These are phyloP conservation scores for Coelinius sp. DNA, from an alignment of 2,888 invertebrate genomes.

Conservation along the genomic window DNA sequence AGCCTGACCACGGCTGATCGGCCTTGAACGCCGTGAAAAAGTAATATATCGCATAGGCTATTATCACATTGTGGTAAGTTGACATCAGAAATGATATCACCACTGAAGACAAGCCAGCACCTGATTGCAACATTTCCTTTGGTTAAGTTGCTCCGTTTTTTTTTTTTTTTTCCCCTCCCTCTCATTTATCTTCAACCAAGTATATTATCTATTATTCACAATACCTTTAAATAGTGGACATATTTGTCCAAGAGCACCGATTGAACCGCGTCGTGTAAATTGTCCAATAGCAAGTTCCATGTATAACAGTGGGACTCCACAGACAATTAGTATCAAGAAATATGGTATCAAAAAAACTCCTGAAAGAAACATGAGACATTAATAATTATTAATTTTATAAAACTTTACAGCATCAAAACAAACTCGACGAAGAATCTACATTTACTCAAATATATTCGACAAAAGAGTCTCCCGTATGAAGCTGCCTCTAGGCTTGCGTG, in stretches of 20 bases:
- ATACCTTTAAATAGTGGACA: slow-evolving; percentile 92
- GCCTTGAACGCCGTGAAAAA: slow-evolving; percentile 91
- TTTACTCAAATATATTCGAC: not conserved
- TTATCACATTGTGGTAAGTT: slow-evolving; percentile 95
- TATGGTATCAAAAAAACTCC: slow-evolving; percentile 96
- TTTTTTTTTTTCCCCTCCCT: not conserved
- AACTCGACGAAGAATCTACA: not conserved
- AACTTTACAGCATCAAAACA: not conserved
- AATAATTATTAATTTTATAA: too few relatives aligned
- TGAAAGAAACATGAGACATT: slow-evolving; percentile 71
- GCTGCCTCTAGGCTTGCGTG: not conserved
- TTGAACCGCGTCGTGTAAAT: slow-evolving; percentile 92
- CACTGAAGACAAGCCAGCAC: slow-evolving; percentile 93
- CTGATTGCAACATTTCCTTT: slow-evolving; percentile 70
- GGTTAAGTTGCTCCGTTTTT: not conserved
- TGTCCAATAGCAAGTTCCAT: slow-evolving; percentile 96
- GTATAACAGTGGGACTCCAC: slow-evolving; percentile 92
- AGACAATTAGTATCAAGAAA: slow-evolving; percentile 90
- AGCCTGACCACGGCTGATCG: slow-evolving; percentile 91
- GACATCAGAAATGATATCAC: slow-evolving; percentile 95
- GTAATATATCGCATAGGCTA: slow-evolving; percentile 94
- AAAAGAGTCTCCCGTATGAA: slow-evolving; percentile 5
- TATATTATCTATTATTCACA: not conserved
- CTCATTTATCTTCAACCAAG: not conserved
- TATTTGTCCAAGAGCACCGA: slow-evolving; percentile 90